These are phyloP conservation scores for Prionailurus bengalensis DNA, from an alignment of 2,113 vertebrate genomes.

Conservation along the genomic window DNA sequence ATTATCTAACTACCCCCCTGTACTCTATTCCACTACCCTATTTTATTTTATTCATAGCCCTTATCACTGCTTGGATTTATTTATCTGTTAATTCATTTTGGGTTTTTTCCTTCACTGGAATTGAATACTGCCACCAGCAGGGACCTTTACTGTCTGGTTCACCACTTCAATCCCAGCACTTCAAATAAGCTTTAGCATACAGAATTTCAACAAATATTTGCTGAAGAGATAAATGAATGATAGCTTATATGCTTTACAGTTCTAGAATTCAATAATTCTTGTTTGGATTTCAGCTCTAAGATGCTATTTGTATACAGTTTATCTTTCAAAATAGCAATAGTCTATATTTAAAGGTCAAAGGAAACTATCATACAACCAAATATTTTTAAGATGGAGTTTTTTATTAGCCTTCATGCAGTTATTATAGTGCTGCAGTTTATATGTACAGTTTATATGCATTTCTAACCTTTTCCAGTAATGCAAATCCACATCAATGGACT, in stretches of 20 bases:
- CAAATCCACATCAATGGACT: slow-evolving; percentile 84
- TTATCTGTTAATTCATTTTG: background rate
- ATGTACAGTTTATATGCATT: background rate
- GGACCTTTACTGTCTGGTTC: background rate
- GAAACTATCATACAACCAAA: background rate
- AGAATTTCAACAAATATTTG: background rate
- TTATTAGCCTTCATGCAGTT: background rate
- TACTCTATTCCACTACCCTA: background rate
- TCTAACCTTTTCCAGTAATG: slow-evolving; percentile 79
- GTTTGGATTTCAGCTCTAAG: background rate
- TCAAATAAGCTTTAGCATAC: background rate
- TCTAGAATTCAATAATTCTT: slow-evolving; percentile 17
- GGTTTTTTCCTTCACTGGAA: background rate
- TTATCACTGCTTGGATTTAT: background rate
- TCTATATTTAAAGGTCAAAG: background rate
- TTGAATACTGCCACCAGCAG: background rate
- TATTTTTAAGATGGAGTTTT: background rate
- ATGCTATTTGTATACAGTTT: background rate
- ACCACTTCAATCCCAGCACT: background rate
- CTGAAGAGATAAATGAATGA: background rate
- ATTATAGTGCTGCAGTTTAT: background rate
- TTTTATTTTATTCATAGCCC: background rate
- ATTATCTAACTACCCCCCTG: background rate
- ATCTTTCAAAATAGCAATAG: slow-evolving; percentile 20
- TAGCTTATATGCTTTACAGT: background rate